phyloP scores from a whole-genome alignment of 2,888 invertebrate genomes.

The Eueremaeus valkanovi region DNA sequence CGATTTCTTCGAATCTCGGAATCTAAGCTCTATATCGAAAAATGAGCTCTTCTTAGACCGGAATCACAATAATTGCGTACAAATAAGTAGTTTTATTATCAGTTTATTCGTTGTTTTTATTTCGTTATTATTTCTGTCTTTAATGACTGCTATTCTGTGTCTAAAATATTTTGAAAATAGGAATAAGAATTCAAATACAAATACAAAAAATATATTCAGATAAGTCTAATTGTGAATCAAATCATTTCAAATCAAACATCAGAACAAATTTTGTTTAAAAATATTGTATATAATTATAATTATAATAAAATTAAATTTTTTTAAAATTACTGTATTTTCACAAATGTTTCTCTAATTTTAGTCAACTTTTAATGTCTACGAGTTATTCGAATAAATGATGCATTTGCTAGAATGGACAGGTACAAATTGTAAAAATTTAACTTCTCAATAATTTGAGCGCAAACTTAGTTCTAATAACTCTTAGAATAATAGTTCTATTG shows the following conservation, averaged over 20 bases:
- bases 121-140: not conserved
- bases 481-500: no score
- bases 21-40: conserved; percentile 30
- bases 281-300: not conserved
- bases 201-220: not conserved
- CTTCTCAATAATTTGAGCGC: no score
- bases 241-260: not conserved
- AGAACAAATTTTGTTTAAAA: not conserved
- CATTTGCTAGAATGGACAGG: no score
- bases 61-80: not conserved
- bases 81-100: not conserved
- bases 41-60: not conserved
- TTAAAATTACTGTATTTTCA: no score
- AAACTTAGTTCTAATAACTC: no score
- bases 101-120: conserved; percentile 7
- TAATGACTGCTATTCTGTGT: not conserved
- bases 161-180: not conserved
- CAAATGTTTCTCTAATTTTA: no score
- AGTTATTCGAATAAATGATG: no score
- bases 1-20: conserved; percentile 48
- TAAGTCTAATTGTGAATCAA: not conserved
- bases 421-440: no score
- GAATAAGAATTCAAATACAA: not conserved
- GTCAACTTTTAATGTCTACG: no score
- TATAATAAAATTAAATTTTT: no score